Base-by-base conservation (phyloP, 64 coral and sea anemone species). In the Dendronephthya gigantea region DNA sequence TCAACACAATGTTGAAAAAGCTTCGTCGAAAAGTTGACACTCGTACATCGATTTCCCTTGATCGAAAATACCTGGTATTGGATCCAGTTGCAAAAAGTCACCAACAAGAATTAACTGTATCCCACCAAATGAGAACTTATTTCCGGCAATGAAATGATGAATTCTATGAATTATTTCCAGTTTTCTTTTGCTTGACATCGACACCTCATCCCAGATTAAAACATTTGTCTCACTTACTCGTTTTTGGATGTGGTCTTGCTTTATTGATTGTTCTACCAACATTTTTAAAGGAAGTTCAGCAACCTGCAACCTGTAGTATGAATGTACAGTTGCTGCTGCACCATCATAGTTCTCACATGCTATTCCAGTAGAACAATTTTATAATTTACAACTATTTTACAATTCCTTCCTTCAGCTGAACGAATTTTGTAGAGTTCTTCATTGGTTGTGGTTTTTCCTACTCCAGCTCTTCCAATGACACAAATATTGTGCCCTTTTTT, bases 41-140 rank as follows among this genome's bases (percentile, higher is more conserved):
- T 40, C n/a, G 25, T 76, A 88, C 9, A 88, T 88, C 22, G 52
- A 88, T 19, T 48, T 48, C 2, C 86, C n/a, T 23, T 74, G 48
- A 28, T 88, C 86, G 27, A 88, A 88, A 7, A 48, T 2, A 35
- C 86, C 68, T 16, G 86, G 65, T 11, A 81, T 74, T 35, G 86
- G 86, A 2, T 49, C 28, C 16, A 81, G 41, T 81, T 48, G 69
- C 17, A 41, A 68, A 48, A 87, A 87, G 41, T 87, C 85, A 19
- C 65, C 15, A 43, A 55, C 82, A 39, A 83, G 50, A 25, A 83
- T 88, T 0, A 88, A 29, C n/a, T 70, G 66, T 9, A 69, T 87
- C 27, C 7, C 40, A 34, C 65, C 49, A 70, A 70, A 70, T 70
- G 66, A 9, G 23, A 70, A 70, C 6, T n/a, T 70, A n/a, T 70